Percentiles rank a stretch among this genome's conserved stretches.
Conservation (phyloP, 2,888 invertebrate genomes). For the Diaphora mendica region DNA sequence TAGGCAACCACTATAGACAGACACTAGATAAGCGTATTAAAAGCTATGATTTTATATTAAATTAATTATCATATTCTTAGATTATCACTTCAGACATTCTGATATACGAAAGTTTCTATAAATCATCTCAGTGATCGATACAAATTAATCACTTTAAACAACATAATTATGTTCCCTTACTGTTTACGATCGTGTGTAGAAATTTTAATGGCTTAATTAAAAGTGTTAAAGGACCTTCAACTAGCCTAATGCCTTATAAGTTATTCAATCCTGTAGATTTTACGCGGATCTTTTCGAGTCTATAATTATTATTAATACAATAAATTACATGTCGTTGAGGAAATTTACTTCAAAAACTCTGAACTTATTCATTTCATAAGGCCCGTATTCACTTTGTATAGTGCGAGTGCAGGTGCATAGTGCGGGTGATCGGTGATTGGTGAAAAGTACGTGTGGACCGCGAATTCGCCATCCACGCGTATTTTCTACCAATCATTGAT, state of each 20-base stretch:
- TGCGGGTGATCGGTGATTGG: no score
- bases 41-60: neutral
- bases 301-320: conserved; percentile 11
- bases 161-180: conserved; percentile 6
- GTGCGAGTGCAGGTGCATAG: no score
- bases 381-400: no score
- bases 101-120: neutral
- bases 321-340: neutral
- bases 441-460: no score
- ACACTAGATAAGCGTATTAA: no score
- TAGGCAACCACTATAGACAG: no score
- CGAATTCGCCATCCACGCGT: no score
- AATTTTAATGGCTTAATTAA: conserved; percentile 38
- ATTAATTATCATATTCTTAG: neutral
- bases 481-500: no score
- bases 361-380: no score
- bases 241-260: conserved; percentile 30
- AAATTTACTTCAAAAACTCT: neutral
- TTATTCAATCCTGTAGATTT: conserved; percentile 30
- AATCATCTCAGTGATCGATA: neutral
- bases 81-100: no score
- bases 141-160: conserved; percentile 7
- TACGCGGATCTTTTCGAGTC: conserved; percentile 6
- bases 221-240: conserved; percentile 22
- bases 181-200: conserved; percentile 23